Conservation (phyloP, 1,140 invertebrate genomes). For the Lethrus apterus region DNA sequence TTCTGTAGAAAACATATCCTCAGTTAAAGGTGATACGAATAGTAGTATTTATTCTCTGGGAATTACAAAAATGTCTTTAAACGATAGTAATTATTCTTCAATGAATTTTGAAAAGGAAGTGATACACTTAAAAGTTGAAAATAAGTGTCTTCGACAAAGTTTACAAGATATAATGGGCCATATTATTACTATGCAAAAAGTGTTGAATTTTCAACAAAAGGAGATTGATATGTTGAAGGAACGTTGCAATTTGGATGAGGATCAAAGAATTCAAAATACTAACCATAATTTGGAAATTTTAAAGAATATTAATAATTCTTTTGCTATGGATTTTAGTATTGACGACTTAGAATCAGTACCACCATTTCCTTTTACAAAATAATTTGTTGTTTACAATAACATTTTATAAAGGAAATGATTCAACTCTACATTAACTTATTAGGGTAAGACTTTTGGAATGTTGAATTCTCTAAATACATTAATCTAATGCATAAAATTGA, state of each 20-base stretch:
- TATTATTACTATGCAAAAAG: slow-evolving; percentile 2
- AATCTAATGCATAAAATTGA: not conserved
- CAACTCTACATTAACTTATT: not conserved
- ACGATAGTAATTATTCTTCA: slow-evolving; percentile 6
- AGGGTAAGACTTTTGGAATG: not conserved
- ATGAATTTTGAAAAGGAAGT: slow-evolving; percentile 20
- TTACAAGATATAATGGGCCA: slow-evolving; percentile 17
- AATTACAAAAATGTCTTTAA: not conserved
- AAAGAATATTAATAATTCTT: not conserved
- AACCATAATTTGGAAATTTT: not conserved
- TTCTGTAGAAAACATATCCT: not conserved
- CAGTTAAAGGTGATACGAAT: not conserved
- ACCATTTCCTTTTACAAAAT: slow-evolving; percentile 24
- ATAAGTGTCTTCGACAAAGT: slow-evolving; percentile 20
- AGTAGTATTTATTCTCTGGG: slow-evolving; percentile 1
- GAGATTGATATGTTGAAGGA: slow-evolving; percentile 27
- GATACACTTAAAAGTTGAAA: slow-evolving; percentile 24
- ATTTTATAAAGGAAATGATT: not conserved
- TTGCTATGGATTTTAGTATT: slow-evolving; percentile 23
- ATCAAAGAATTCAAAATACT: not conserved
- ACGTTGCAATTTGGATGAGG: not conserved
- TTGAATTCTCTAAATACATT: not conserved
- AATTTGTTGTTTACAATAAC: not conserved
- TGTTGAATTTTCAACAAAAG: slow-evolving; percentile 17
- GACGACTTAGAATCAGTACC: slow-evolving; percentile 28